phyloP scores from a whole-genome alignment of 2,113 vertebrate species.

The Cardinalis cardinalis region DNA sequence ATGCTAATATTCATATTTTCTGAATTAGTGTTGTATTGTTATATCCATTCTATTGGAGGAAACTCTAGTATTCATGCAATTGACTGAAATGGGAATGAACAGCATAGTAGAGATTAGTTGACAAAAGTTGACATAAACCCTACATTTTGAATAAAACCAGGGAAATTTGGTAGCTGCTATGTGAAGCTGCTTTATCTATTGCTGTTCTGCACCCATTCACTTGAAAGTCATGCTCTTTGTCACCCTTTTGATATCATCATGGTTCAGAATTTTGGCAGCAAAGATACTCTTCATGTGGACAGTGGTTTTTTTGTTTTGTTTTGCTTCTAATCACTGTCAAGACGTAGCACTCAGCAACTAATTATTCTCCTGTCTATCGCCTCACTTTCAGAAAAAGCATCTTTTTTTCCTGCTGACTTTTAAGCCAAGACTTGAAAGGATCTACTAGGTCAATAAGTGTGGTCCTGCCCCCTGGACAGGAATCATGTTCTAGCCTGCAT shows the following conservation, averaged over 20 bases:
- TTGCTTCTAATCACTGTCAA: not conserved
- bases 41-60: constrained; percentile 9
- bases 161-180: not conserved
- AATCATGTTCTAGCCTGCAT: not conserved
- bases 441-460: not conserved
- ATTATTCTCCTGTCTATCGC: not conserved
- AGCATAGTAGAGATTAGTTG: not conserved
- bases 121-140: not conserved
- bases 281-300: not conserved
- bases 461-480: not conserved
- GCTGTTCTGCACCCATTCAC: not conserved
- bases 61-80: not conserved
- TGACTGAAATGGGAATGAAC: not conserved
- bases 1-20: constrained; percentile 42
- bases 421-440: not conserved
- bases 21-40: constrained; percentile 53
- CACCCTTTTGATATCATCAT: not conserved
- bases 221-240: not conserved
- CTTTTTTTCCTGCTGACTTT: not conserved
- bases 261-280: not conserved
- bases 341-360: not conserved
- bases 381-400: not conserved
- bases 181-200: not conserved
- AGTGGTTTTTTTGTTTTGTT: not conserved
- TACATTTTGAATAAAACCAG: constrained; percentile 1